Percentiles rank a stretch among this genome's conserved stretches.
These are phyloP conservation scores for Gracilinanus agilis DNA, from an alignment of 2,113 vertebrate genomes.

Conservation along the genomic window DNA sequence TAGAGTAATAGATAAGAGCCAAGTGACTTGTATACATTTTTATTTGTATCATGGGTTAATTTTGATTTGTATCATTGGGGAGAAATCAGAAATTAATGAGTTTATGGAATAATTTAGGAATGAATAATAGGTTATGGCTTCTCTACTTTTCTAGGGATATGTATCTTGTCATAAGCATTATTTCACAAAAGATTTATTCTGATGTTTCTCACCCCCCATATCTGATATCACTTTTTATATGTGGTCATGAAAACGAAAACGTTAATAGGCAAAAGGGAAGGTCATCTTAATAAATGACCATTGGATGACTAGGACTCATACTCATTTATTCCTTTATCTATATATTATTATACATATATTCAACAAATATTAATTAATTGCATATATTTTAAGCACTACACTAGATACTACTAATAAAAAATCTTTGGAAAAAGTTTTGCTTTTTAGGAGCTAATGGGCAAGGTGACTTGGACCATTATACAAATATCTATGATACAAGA, in stretches of 20 bases:
- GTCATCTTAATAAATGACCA: background rate
- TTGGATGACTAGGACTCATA: background rate
- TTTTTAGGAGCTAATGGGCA: background rate
- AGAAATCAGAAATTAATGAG: background rate
- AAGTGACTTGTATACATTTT: no score
- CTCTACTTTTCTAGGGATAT: background rate
- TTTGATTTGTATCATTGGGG: background rate
- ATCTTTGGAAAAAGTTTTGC: background rate
- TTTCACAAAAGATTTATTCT: background rate
- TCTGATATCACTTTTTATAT: background rate
- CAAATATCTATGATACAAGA: background rate
- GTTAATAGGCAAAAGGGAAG: background rate
- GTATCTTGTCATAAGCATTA: background rate
- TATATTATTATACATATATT: background rate
- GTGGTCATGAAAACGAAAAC: background rate
- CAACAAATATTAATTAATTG: background rate
- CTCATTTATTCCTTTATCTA: background rate
- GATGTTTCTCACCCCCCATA: background rate
- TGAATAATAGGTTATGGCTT: background rate
- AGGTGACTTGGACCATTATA: background rate
- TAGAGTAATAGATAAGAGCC: background rate
- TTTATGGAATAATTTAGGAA: background rate
- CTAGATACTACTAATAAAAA: background rate
- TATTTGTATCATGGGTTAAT: background rate
- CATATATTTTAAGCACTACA: background rate